Evolutionary conservation across 37 sponge, comb jelly and placozoan species (phyloP).

Genomic region (Cladorhizidae sp.): DNA sequence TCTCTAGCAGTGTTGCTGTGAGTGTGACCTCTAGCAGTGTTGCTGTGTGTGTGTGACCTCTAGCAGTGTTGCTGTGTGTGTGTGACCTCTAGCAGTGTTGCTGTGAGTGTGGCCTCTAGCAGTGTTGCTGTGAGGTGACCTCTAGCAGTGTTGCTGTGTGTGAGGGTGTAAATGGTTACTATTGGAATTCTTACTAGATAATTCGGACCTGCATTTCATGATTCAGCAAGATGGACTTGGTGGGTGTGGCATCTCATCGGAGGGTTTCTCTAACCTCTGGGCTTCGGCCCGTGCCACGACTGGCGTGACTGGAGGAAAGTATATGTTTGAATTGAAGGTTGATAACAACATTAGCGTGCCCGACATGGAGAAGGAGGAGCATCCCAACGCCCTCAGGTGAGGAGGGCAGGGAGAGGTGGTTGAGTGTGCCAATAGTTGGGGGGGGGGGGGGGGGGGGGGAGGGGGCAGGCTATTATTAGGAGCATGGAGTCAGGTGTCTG

Average conservation of each 20-base stretch:
- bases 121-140: too few species aligned
- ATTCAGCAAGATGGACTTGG: conserved; percentile 74
- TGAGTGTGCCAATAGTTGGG: background rate
- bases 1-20: too few species aligned
- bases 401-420: background rate
- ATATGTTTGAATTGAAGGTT: conserved; percentile 73
- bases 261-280: conserved; percentile 79
- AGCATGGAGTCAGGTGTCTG: background rate
- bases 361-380: conserved; percentile 38
- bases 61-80: too few species aligned
- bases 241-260: conserved; percentile 56
- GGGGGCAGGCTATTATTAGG: background rate
- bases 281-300: conserved; percentile 75
- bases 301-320: conserved; percentile 78
- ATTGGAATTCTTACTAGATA: too few species aligned
- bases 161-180: too few species aligned
- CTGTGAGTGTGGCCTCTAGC: too few species aligned
- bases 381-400: conserved; percentile 61
- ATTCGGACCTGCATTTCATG: conserved; percentile 82
- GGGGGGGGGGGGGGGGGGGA: conserved; percentile 6
- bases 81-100: too few species aligned
- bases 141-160: too few species aligned
- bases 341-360: conserved; percentile 30
- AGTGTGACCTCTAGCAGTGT: too few species aligned
- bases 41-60: too few species aligned